These are phyloP conservation scores for Nyctibius bracteatus DNA, from an alignment of 2,113 vertebrate species.

Conservation along the genomic window DNA sequence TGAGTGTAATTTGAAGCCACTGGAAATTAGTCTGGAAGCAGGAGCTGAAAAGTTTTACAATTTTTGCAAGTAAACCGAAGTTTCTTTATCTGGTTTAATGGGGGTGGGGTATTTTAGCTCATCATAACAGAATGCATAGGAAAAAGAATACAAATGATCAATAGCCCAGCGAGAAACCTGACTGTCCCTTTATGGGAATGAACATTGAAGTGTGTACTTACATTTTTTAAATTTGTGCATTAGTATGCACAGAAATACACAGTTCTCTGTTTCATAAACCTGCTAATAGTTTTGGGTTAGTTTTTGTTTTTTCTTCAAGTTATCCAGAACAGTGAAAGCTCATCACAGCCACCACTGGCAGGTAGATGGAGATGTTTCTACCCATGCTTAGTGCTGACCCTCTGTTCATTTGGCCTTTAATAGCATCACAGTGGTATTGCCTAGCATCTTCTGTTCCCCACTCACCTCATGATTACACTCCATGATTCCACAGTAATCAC, in stretches of 20 bases:
- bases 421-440: not conserved
- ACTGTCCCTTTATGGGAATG: not conserved
- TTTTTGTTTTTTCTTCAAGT: not conserved
- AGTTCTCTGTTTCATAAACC: not conserved
- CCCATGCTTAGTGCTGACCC: rapidly evolving
- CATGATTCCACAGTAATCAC: not conserved
- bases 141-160: not conserved
- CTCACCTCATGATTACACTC: not conserved
- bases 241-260: not conserved
- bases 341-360: not conserved
- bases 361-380: not conserved
- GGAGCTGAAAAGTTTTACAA: not conserved
- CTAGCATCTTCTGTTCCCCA: not conserved
- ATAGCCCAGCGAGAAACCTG: not conserved
- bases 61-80: not conserved
- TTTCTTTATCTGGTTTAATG: not conserved
- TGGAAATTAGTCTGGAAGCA: not conserved
- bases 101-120: not conserved
- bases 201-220: not conserved
- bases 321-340: not conserved
- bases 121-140: not conserved
- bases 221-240: not conserved
- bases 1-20: not conserved
- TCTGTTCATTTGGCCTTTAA: not conserved
- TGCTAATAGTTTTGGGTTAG: not conserved